Base-by-base conservation (phyloP, 2,113 vertebrate genomes). In the Scytalopus superciliaris region DNA sequence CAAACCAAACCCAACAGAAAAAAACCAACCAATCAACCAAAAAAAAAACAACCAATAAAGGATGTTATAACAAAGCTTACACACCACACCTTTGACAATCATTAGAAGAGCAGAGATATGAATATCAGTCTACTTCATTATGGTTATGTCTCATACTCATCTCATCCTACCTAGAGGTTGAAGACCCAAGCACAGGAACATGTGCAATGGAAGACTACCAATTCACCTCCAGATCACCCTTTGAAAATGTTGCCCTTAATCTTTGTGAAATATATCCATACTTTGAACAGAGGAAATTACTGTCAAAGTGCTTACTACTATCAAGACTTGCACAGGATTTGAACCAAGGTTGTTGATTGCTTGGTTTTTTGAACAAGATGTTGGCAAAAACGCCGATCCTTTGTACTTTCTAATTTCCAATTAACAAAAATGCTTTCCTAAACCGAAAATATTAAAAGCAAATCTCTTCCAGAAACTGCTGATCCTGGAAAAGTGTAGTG, bases 391-490 rank as follows among this genome's bases (percentile, higher is more conserved):
- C 53, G 7, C 9, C 33, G 28, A 6, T 77, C 16, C 63, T 77
- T 39, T n/a, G 49, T 30, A 42, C 84, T 68, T 63, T 81, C 35
- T 55, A 11, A 66, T 16, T 72, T 91, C 50, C 13, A 31, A 16
- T 24, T 86, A 33, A 53, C 22, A 94, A 91, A 83, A 94, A 22
- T 64, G 57, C 49, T 68, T 7, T 84, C 17, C 33, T 83, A 40
- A 70, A 81, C 50, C 69, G 69, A 77, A 95, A 84, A 19, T 88
- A 87, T 94, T 45, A 79, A 96, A 59, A 88, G 6, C 49, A 94
- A 79, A 91, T 84, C 50, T 97, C 86, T 94, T 57, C 31, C 76
- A 95, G 62, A 77, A 97, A 93, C 63, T 73, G 50, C 82, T 95
- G 93, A 92, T 72, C 78, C 47, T 27, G 78, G 87, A 93, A 96